Percentiles rank a stretch among this genome's conserved stretches.
Conservation (phyloP, 2,113 vertebrate species). For the Xiphophorus couchianus region DNA sequence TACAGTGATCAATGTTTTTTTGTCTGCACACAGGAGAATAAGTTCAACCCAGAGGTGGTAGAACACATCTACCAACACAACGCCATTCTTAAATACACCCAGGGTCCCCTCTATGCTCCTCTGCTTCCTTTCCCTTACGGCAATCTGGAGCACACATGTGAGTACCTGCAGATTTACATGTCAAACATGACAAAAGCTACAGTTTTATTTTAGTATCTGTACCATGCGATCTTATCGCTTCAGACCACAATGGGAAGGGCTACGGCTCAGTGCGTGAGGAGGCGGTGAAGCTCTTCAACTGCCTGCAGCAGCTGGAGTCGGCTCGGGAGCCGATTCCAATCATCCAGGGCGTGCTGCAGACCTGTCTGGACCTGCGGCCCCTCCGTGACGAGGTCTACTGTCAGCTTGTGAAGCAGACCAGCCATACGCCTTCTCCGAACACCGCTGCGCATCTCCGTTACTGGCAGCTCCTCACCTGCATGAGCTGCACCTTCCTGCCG, state of each 20-base stretch:
- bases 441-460: slow-evolving; percentile 87
- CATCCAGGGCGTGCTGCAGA: slow-evolving; percentile 97
- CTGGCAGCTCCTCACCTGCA: slow-evolving; percentile 98
- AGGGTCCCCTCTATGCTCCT: slow-evolving; percentile 90
- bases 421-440: slow-evolving; percentile 80
- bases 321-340: slow-evolving; percentile 87
- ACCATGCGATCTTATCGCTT: not conserved
- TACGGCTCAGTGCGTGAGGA: slow-evolving; percentile 91
- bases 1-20: slow-evolving; percentile 6
- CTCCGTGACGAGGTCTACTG: slow-evolving; percentile 98
- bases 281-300: slow-evolving; percentile 94
- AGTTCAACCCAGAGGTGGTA: slow-evolving; percentile 87
- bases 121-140: slow-evolving; percentile 93
- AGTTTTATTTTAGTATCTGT: not conserved
- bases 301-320: slow-evolving; percentile 92
- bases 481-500: slow-evolving; percentile 96
- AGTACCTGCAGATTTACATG: slow-evolving; percentile 60
- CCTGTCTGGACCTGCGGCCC: slow-evolving; percentile 92
- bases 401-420: slow-evolving; percentile 98
- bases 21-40: slow-evolving; percentile 85
- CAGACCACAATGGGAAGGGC: slow-evolving; percentile 82
- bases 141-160: slow-evolving; percentile 86
- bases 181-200: not conserved
- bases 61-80: slow-evolving; percentile 95
- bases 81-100: slow-evolving; percentile 92